These are phyloP conservation scores for Phoeniculus purpureus DNA, from an alignment of 2,797 vertebrate genomes.

Conservation along the genomic window DNA sequence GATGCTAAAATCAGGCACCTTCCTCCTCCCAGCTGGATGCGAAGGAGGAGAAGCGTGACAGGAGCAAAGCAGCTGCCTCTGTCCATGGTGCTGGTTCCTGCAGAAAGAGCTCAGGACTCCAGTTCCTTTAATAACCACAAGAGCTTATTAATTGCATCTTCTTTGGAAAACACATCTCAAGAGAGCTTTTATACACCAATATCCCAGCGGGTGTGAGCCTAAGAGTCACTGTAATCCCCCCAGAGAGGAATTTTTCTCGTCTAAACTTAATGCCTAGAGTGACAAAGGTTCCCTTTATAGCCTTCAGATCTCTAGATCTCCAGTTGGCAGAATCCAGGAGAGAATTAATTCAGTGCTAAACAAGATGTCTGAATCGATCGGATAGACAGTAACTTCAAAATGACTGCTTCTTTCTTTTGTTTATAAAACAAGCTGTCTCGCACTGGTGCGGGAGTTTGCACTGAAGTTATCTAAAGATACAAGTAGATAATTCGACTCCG, in stretches of 20 bases:
- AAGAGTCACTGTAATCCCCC: background rate
- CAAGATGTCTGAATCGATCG: background rate
- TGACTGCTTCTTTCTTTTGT: background rate
- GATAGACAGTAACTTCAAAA: background rate
- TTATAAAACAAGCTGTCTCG: background rate
- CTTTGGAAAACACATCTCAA: background rate
- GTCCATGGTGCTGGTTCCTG: conserved; percentile 49
- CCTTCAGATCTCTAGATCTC: background rate
- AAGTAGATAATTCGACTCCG: background rate
- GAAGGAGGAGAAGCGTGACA: too few species aligned
- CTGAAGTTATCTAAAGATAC: background rate
- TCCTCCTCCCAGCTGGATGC: rapidly evolving
- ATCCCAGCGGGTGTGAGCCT: rapidly evolving
- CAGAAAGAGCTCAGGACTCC: rapidly evolving
- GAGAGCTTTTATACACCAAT: background rate
- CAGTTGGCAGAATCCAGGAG: rapidly evolving
- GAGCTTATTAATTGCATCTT: background rate
- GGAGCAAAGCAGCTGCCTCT: background rate
- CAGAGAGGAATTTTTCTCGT: background rate
- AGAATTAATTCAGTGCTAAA: background rate
- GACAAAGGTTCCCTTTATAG: background rate
- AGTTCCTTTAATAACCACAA: background rate
- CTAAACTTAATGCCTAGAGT: background rate
- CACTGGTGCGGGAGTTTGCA: background rate
- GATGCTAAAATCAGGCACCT: rapidly evolving